Evolutionary conservation across 2,888 invertebrate genomes (phyloP).

Genomic region (Dryomyza anilis): DNA sequence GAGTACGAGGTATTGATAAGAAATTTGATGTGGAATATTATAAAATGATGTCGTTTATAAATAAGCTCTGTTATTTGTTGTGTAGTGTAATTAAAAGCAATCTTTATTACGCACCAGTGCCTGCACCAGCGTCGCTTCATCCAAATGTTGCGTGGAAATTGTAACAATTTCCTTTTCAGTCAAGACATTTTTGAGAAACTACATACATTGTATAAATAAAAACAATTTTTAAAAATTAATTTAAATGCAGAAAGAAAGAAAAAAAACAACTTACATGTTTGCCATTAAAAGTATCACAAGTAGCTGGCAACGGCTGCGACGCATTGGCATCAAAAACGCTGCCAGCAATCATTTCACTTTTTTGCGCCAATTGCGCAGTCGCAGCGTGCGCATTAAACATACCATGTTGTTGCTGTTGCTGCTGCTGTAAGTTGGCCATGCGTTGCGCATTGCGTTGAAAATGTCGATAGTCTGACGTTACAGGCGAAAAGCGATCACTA

Average conservation of each 20-base stretch:
- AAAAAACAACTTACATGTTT: slow-evolving; percentile 46
- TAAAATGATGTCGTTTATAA: too few relatives aligned
- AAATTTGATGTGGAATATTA: too few relatives aligned
- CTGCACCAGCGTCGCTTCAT: slow-evolving; percentile 56
- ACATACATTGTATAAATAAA: slow-evolving; percentile 21
- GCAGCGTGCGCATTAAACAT: not conserved
- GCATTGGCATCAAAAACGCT: too few relatives aligned
- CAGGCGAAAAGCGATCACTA: slow-evolving; percentile 3
- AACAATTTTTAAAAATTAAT: not conserved
- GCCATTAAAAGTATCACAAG: slow-evolving; percentile 50
- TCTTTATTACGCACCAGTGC: slow-evolving; percentile 48
- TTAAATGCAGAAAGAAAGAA: too few relatives aligned
- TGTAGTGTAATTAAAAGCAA: not conserved
- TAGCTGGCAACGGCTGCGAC: too few relatives aligned
- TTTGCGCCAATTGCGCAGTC: not conserved
- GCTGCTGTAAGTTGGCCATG: not conserved
- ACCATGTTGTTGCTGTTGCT: not conserved
- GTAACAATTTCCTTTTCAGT: slow-evolving; percentile 49
- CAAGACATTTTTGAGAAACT: slow-evolving; percentile 39
- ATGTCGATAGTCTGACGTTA: slow-evolving; percentile 1
- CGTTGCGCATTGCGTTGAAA: slow-evolving; percentile 1
- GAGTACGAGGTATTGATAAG: too few relatives aligned
- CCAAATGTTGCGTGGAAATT: slow-evolving; percentile 52
- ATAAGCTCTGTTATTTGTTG: too few relatives aligned
- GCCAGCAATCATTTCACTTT: slow-evolving; percentile 16